Evolutionary conservation across 2,888 invertebrate genomes (phyloP).

Genomic region (Limnephilus lunatus): DNA sequence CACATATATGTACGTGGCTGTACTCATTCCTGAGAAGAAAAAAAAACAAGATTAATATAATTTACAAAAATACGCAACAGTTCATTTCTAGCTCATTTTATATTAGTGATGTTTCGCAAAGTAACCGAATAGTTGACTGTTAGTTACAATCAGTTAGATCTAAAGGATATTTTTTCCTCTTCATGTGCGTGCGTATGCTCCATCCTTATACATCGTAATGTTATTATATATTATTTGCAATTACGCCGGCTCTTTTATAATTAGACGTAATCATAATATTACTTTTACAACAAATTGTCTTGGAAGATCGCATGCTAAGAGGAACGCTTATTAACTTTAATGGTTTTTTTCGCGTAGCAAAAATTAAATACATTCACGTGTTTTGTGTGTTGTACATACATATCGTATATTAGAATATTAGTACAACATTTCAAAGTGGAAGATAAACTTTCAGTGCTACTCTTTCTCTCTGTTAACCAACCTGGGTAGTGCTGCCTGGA

Average conservation of each 20-base stretch:
- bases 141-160: too few relatives aligned
- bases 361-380: not conserved
- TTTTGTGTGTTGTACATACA: too few relatives aligned
- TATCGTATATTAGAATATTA: too few relatives aligned
- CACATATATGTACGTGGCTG: constrained; percentile 83
- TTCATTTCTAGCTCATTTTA: too few relatives aligned
- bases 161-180: not conserved
- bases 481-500: too few relatives aligned
- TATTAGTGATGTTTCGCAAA: too few relatives aligned
- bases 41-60: not conserved
- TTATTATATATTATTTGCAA: not conserved
- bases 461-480: too few relatives aligned
- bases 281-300: too few relatives aligned
- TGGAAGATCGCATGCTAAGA: not conserved
- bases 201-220: not conserved
- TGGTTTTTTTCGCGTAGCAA: not conserved
- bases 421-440: too few relatives aligned
- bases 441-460: too few relatives aligned
- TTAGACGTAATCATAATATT: not conserved
- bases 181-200: not conserved
- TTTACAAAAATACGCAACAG: not conserved
- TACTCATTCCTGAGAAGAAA: constrained; percentile 81
- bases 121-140: not conserved
- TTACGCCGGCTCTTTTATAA: not conserved
- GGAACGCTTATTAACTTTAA: not conserved